Percentiles rank a stretch among this genome's conserved stretches.
Evolutionary conservation across 2,888 invertebrate species (phyloP).

Genomic region (Nymphalis urticae): DNA sequence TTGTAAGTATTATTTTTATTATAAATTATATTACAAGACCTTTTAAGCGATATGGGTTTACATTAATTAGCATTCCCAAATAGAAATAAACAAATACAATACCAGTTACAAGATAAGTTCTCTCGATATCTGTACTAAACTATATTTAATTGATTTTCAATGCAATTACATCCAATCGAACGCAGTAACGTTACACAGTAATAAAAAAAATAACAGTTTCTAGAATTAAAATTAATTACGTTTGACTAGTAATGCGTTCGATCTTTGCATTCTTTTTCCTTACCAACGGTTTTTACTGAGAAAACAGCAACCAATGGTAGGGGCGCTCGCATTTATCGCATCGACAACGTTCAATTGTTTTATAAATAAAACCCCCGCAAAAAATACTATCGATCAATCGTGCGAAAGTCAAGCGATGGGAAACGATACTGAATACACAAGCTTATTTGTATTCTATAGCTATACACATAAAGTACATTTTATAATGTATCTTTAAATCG

Average conservation of each 20-base stretch:
- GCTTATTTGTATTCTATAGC: constrained; percentile 46
- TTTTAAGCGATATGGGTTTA: background rate
- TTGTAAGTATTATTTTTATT: background rate
- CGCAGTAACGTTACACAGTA: constrained; percentile 30
- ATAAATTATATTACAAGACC: background rate
- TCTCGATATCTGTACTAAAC: constrained; percentile 21
- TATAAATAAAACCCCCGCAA: constrained; percentile 79
- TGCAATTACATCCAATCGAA: constrained; percentile 38
- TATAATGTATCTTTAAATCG: constrained; percentile 38
- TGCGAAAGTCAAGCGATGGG: constrained; percentile 77
- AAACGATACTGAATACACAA: constrained; percentile 54
- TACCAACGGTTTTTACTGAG: constrained; percentile 47
- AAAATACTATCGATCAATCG: constrained; percentile 82
- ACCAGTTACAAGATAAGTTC: constrained; percentile 23
- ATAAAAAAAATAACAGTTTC: constrained; percentile 40
- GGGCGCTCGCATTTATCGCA: constrained; percentile 70
- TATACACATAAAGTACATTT: constrained; percentile 48
- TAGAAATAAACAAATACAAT: constrained; percentile 13
- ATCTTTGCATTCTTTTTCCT: constrained; percentile 45
- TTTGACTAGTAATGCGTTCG: constrained; percentile 41
- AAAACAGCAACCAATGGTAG: constrained; percentile 64
- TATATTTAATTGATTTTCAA: constrained; percentile 32
- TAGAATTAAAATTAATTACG: constrained; percentile 45
- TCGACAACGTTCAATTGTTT: constrained; percentile 77
- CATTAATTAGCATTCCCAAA: constrained; percentile 2